These are phyloP conservation scores for Leptopilina clavipes DNA, from an alignment of 1,140 invertebrate species.

Conservation along the genomic window DNA sequence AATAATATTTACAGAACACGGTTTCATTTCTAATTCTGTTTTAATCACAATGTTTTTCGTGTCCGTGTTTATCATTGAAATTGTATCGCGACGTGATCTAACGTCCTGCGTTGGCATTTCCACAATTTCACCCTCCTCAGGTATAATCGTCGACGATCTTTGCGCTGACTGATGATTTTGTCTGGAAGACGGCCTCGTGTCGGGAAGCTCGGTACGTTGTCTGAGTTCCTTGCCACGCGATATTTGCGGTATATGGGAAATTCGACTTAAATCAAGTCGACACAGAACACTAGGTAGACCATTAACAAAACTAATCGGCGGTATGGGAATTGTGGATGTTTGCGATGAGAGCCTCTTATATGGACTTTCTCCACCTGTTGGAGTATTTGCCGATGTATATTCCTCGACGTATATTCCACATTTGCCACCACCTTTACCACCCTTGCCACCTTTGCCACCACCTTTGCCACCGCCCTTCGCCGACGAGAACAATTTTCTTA, in stretches of 20 bases:
- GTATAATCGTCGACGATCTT: constrained; percentile 56
- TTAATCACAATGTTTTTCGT: constrained; percentile 45
- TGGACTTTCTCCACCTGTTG: constrained; percentile 70
- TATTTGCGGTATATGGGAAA: constrained; percentile 64
- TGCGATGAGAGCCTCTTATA: constrained; percentile 70
- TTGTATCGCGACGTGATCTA: constrained; percentile 40
- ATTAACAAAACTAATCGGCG: constrained; percentile 61
- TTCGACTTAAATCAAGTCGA: constrained; percentile 67
- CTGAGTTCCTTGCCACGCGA: constrained; percentile 72
- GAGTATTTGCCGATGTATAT: constrained; percentile 67
- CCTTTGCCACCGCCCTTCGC: constrained; percentile 78
- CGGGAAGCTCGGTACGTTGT: constrained; percentile 73
- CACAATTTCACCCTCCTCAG: constrained; percentile 66
- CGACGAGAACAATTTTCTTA: constrained; percentile 79
- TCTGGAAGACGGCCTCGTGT: constrained; percentile 76
- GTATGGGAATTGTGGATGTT: constrained; percentile 53
- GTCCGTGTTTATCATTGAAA: constrained; percentile 2
- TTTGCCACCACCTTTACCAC: constrained; percentile 78
- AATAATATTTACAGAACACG: constrained; percentile 35
- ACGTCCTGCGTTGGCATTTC: constrained; percentile 50
- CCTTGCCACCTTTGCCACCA: constrained; percentile 78
- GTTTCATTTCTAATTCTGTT: constrained; percentile 48
- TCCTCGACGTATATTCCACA: constrained; percentile 73
- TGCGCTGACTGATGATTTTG: constrained; percentile 42
- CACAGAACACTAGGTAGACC: constrained; percentile 69